Base-by-base conservation (phyloP, 1,140 invertebrate species). In the Dufourea novaeangliae region DNA sequence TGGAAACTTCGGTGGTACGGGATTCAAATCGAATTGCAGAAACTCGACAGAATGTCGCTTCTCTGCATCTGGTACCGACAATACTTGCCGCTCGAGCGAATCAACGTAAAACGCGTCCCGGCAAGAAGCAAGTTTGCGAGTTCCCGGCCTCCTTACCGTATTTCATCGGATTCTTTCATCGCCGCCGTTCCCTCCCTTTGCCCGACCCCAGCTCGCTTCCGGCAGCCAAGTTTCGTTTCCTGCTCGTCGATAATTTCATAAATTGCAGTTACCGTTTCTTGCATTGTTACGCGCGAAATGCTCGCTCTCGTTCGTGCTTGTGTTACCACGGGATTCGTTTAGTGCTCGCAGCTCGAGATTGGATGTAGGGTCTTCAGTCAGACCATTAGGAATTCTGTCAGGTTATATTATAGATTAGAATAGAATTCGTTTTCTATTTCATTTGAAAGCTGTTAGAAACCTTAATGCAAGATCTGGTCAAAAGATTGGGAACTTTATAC, bases 91-190 rank as follows among this genome's bases (percentile, higher is more conserved):
- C 70, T 66, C 69, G 57, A 39, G 69, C 82, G 80, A 83, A 79
- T 83, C 81, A 83, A 68, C 80, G 69, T 71, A 67, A 76, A 83
- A 83, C 76, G 80, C 80, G 81, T 74, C 64, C 59, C 44, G 69
- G 64, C 70, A 68, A 78, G 75, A 70, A 66, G 75, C 64, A 69
- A 83, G 75, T 83, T 83, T 64, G 63, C 80, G 76, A 81, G 71
- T 83, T 82, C 52, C 69, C 78, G 73, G 68, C 67, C 81, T 83
- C 82, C 68, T 83, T 83, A 64, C 77, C 80, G 82, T 76, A 79
- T 80, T 83, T 83, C 75, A 83, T 17, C 80, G 66, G 75, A 83
- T 82, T 82, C 70, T 68, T 72, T 80, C 80, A 41, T 41, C 54
- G 59, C 61, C 44, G 14, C 46, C 20, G 20, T n/a, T 2, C 4